phyloP scores from a whole-genome alignment of 2,113 vertebrate species.

The Atrichornis clamosus region DNA sequence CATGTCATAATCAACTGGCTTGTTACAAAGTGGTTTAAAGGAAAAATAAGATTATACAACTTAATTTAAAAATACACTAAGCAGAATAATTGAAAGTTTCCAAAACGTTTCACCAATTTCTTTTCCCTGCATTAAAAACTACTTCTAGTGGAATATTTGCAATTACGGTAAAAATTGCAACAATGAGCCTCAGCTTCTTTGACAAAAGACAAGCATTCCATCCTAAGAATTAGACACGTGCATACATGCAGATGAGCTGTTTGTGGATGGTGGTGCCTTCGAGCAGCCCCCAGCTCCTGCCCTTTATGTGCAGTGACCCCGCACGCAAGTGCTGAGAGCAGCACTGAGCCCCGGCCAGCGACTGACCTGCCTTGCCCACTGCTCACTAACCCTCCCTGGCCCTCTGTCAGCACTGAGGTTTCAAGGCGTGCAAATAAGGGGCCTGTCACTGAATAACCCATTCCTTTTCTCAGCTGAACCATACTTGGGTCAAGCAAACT shows the following conservation, averaged over 20 bases:
- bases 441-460: background rate
- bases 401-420: background rate
- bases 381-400: background rate
- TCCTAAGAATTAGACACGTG: background rate
- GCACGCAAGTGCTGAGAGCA: background rate
- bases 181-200: fast-evolving
- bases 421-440: background rate
- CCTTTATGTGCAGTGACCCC: background rate
- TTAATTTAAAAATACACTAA: background rate
- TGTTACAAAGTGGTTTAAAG: background rate
- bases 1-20: background rate
- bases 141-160: background rate
- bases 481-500: background rate
- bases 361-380: background rate
- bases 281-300: background rate
- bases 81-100: background rate
- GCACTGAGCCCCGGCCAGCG: background rate
- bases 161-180: background rate
- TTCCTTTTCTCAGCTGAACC: background rate
- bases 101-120: background rate
- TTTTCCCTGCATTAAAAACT: background rate
- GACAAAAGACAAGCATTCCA: background rate
- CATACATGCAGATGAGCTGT: background rate
- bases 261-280: background rate
- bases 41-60: background rate